phyloP scores from a whole-genome alignment of 2,113 vertebrate species.

The Condylura cristata region DNA sequence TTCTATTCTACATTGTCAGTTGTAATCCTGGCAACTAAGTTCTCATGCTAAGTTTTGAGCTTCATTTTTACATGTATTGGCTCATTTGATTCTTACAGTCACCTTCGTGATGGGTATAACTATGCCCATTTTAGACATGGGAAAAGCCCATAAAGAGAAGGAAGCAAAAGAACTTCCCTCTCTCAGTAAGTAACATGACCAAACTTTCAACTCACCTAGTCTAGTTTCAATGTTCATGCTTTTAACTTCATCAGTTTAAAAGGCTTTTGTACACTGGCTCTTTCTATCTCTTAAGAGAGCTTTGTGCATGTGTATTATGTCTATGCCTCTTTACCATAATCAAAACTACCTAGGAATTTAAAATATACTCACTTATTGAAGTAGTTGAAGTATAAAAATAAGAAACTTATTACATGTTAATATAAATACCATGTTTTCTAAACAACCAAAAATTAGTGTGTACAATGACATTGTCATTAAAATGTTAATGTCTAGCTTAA shows the following conservation, averaged over 20 bases:
- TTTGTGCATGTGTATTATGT: neutral
- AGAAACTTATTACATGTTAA: neutral
- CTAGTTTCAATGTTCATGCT: neutral
- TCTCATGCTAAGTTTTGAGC: neutral
- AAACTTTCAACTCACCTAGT: neutral
- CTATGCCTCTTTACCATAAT: neutral
- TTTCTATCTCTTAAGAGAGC: neutral
- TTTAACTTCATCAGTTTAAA: neutral
- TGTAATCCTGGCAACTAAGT: neutral
- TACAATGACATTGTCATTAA: neutral
- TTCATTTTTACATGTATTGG: neutral
- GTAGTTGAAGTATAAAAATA: slow-evolving; percentile 12
- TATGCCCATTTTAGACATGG: neutral
- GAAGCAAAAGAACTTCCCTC: neutral
- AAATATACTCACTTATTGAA: neutral
- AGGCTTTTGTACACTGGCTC: neutral
- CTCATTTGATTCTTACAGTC: neutral
- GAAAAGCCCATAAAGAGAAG: neutral
- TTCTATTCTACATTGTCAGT: neutral
- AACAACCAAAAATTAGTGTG: neutral
- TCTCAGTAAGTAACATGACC: neutral
- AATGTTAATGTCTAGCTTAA: slow-evolving; percentile 32
- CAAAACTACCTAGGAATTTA: neutral
- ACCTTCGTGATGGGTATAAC: neutral
- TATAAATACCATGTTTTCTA: neutral